Evolutionary conservation across 2,888 invertebrate species (phyloP).

Genomic region (Coleophora deauratella): DNA sequence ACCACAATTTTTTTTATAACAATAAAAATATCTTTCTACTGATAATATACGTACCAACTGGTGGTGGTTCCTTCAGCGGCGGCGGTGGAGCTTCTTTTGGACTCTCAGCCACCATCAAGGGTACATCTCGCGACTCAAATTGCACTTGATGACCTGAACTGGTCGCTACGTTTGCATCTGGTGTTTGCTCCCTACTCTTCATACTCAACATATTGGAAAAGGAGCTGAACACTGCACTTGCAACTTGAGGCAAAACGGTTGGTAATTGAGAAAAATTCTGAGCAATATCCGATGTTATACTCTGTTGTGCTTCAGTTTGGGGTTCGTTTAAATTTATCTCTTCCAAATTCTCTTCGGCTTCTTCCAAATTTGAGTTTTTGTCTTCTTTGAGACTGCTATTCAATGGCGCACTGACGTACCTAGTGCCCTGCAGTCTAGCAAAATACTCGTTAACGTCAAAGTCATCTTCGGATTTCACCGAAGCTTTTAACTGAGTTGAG

Average conservation of each 20-base stretch:
- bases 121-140: neutral
- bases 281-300: constrained; percentile 64
- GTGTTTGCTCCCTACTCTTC: constrained; percentile 51
- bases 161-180: constrained; percentile 23
- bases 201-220: constrained; percentile 69
- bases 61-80: constrained; percentile 50
- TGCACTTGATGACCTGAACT: constrained; percentile 21
- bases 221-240: constrained; percentile 77
- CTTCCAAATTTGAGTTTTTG: constrained; percentile 62
- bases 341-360: constrained; percentile 52
- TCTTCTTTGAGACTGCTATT: constrained; percentile 58
- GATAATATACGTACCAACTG: constrained; percentile 38
- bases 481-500: constrained; percentile 34
- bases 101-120: constrained; percentile 30
- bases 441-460: constrained; percentile 69
- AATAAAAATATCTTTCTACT: too few relatives aligned
- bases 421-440: constrained; percentile 57
- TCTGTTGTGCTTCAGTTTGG: constrained; percentile 39
- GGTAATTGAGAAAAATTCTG: constrained; percentile 74
- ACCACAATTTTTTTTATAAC: too few relatives aligned
- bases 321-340: constrained; percentile 57
- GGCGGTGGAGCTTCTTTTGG: constrained; percentile 19
- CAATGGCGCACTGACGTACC: constrained; percentile 59
- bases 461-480: constrained; percentile 48
- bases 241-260: constrained; percentile 73